Evolutionary conservation across 2,888 invertebrate species (phyloP).

Genomic region (Hyppa rectilinea): DNA sequence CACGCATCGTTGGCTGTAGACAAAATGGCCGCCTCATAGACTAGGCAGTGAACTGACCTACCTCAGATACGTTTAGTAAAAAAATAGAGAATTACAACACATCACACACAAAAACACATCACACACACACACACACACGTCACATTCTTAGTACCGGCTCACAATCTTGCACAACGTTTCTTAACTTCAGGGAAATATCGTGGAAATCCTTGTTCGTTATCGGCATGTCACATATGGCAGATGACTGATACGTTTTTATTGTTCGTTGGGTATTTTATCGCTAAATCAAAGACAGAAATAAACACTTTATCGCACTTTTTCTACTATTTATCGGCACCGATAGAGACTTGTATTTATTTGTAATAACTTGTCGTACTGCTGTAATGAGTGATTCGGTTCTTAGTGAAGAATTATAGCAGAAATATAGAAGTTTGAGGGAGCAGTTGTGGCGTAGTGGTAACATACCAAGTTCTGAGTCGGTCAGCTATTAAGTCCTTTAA

Average conservation of each 20-base stretch:
- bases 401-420: not conserved
- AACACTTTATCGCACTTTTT: slow-evolving; percentile 61
- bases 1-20: too few species aligned
- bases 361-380: slow-evolving; percentile 12
- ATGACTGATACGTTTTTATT: slow-evolving; percentile 61
- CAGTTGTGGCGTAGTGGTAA: too few species aligned
- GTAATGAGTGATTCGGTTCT: slow-evolving; percentile 2
- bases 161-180: slow-evolving; percentile 38
- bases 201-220: slow-evolving; percentile 46
- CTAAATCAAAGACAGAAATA: slow-evolving; percentile 72
- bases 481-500: too few species aligned
- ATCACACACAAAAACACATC: too few species aligned
- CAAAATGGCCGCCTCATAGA: too few species aligned
- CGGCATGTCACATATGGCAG: slow-evolving; percentile 33
- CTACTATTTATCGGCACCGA: slow-evolving; percentile 49
- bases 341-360: slow-evolving; percentile 46
- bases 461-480: too few species aligned
- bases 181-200: slow-evolving; percentile 30
- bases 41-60: too few species aligned
- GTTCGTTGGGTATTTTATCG: slow-evolving; percentile 60
- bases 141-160: not conserved
- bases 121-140: too few species aligned
- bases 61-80: too few species aligned
- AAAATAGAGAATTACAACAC: too few species aligned
- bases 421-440: not conserved